Conservation (phyloP, 2,888 invertebrate species). For the Perithous albicinctus region DNA sequence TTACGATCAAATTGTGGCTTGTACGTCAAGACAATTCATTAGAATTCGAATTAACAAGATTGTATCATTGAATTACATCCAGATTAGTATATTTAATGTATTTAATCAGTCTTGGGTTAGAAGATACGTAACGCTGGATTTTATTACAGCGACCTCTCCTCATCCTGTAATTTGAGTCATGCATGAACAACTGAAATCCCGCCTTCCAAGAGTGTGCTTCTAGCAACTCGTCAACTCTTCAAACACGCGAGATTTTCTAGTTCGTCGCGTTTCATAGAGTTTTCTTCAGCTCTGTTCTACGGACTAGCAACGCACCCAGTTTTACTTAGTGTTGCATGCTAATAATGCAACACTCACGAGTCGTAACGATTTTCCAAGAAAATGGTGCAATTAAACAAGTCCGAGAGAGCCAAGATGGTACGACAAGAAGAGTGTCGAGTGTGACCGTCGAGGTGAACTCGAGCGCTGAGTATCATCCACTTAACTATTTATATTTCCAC, state of each 20-base stretch:
- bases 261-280: neutral
- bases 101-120: neutral
- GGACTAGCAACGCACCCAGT: neutral
- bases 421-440: slow-evolving; percentile 15
- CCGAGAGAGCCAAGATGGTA: slow-evolving; percentile 1
- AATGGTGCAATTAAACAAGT: slow-evolving; percentile 49
- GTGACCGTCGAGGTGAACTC: neutral
- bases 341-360: slow-evolving; percentile 26
- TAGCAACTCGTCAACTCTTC: neutral
- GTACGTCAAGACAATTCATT: too few relatives aligned
- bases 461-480: neutral
- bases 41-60: too few relatives aligned
- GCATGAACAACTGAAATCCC: neutral
- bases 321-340: slow-evolving; percentile 33
- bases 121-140: neutral
- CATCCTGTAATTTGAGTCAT: neutral
- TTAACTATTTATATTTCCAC: neutral
- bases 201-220: neutral
- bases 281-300: slow-evolving; percentile 9
- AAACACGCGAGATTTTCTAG: slow-evolving; percentile 20
- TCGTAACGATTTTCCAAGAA: slow-evolving; percentile 50
- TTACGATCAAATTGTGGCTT: too few relatives aligned
- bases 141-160: neutral
- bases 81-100: neutral
- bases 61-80: too few relatives aligned